A percentile compares a stretch with the other conserved stretches of the same genome.
These are phyloP conservation scores for Actinostola sp. DNA, from an alignment of 92 coral and sea anemone genomes.

Conservation along the genomic window DNA sequence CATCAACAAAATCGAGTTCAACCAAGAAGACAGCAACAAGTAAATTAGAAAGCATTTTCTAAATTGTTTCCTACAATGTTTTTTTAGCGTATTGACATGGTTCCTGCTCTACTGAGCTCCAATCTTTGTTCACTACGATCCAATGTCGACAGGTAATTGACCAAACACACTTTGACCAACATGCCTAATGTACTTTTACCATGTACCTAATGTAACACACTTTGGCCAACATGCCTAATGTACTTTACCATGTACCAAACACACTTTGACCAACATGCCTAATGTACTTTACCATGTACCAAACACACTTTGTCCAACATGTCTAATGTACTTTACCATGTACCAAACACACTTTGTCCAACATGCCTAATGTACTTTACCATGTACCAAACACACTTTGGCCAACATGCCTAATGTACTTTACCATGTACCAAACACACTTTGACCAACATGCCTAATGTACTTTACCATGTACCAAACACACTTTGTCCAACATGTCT, in stretches of 20 bases:
- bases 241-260: not conserved
- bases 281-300: not conserved
- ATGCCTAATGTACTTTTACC: not conserved
- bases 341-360: not conserved
- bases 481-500: not conserved
- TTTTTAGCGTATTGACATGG: slow-evolving; percentile 97
- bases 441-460: not conserved
- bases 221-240: not conserved
- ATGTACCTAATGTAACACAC: not conserved
- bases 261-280: not conserved
- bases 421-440: not conserved
- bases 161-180: not conserved
- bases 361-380: not conserved
- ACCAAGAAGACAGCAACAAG: no score
- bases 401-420: not conserved
- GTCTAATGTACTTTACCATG: not conserved
- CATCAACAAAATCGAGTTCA: no score
- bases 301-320: not conserved
- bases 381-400: not conserved
- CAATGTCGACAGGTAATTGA: slow-evolving; percentile 87
- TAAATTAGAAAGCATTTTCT: no score
- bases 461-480: not conserved
- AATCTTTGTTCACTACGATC: slow-evolving; percentile 91
- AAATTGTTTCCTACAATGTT: not conserved
- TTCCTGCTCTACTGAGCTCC: slow-evolving; percentile 89